A percentile compares a stretch with the other conserved stretches of the same genome.
These are phyloP conservation scores for Drosophila formosana DNA, from an alignment of 2,888 invertebrate genomes.

Conservation along the genomic window DNA sequence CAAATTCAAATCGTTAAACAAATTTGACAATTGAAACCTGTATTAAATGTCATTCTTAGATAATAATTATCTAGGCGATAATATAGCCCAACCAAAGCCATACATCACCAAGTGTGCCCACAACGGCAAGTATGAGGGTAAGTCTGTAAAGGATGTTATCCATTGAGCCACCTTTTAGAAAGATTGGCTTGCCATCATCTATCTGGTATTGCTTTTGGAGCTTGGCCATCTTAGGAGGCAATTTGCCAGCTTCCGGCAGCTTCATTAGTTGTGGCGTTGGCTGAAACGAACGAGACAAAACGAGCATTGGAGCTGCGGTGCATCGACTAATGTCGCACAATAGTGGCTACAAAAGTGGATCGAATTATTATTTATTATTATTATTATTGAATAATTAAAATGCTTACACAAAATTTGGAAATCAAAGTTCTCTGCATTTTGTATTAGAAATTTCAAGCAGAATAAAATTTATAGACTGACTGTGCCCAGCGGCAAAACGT, in stretches of 20 bases:
- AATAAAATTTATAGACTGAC: constrained; percentile 1
- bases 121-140: constrained; percentile 82
- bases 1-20: background rate
- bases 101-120: constrained; percentile 75
- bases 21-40: constrained; percentile 15
- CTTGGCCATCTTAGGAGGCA: constrained; percentile 57
- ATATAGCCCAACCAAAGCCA: constrained; percentile 61
- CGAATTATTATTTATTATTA: background rate
- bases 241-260: constrained; percentile 36
- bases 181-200: constrained; percentile 86
- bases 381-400: background rate
- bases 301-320: constrained; percentile 10
- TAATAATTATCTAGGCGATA: constrained; percentile 25
- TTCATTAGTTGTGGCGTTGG: constrained; percentile 25
- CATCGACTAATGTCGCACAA: constrained; percentile 22
- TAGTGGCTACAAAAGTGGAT: constrained; percentile 45
- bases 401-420: constrained; percentile 58
- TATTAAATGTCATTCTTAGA: constrained; percentile 27
- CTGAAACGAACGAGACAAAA: constrained; percentile 27
- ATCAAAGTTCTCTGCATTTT: constrained; percentile 60
- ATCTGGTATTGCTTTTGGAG: constrained; percentile 82
- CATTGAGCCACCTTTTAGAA: constrained; percentile 85
- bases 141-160: constrained; percentile 85
- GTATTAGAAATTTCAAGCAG: constrained; percentile 9
- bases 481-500: constrained; percentile 11